A percentile compares a stretch with the other conserved stretches of the same genome.
Conservation (phyloP, 2,113 vertebrate species). For the Synchiropus splendidus region DNA sequence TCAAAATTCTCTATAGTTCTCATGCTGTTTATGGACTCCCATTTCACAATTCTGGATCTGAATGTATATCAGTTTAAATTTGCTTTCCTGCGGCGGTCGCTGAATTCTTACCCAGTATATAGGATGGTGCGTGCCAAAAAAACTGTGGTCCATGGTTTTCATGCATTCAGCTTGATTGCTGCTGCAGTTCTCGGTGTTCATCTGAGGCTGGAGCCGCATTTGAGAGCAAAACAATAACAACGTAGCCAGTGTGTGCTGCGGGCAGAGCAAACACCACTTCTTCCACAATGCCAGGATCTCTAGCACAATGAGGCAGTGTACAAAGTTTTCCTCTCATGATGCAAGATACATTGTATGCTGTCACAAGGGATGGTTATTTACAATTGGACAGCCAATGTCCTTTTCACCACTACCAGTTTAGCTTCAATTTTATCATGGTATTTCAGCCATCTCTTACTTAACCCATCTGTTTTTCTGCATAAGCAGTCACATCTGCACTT, state of each 20-base stretch:
- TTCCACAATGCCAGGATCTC: constrained; percentile 60
- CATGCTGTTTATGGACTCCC: too few relatives aligned
- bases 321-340: constrained; percentile 46
- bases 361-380: constrained; percentile 49
- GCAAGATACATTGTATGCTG: constrained; percentile 45
- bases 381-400: constrained; percentile 32
- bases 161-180: constrained; percentile 11
- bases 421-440: not conserved
- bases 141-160: constrained; percentile 18
- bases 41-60: too few relatives aligned
- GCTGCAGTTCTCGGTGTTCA: constrained; percentile 18
- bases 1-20: too few relatives aligned
- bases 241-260: constrained; percentile 30
- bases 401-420: constrained; percentile 19
- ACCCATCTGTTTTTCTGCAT: constrained; percentile 19
- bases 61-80: not conserved
- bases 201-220: constrained; percentile 21
- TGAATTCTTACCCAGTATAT: constrained; percentile 23
- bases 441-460: constrained; percentile 1
- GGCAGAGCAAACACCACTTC: constrained; percentile 44
- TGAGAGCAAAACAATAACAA: constrained; percentile 37
- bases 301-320: constrained; percentile 58
- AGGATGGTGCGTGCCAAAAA: constrained; percentile 3
- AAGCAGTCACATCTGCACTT: constrained; percentile 50
- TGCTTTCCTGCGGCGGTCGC: constrained; percentile 19